Conservation (phyloP, 2,888 invertebrate species). For the Ormyrus thymus region DNA sequence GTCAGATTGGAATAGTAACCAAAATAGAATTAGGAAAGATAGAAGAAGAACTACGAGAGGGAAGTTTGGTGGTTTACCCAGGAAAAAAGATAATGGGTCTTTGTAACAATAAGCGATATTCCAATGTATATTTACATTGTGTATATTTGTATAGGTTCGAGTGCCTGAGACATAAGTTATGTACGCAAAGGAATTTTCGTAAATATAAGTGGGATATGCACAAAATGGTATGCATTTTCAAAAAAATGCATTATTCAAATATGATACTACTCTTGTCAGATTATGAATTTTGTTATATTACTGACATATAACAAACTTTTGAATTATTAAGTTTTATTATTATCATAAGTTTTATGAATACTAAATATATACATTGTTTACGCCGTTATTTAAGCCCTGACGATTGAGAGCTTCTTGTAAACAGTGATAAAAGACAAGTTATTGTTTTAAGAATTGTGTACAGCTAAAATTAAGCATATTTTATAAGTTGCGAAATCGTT, state of each 20-base stretch:
- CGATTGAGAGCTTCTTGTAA: constrained; percentile 32
- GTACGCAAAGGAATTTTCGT: constrained; percentile 5
- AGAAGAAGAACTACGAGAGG: constrained; percentile 47
- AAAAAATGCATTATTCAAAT: constrained; percentile 11
- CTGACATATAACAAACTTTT: constrained; percentile 36
- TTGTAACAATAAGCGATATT: constrained; percentile 23
- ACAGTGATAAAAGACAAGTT: constrained; percentile 23
- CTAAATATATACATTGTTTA: constrained; percentile 41
- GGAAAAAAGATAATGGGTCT: constrained; percentile 47
- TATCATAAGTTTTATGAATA: constrained; percentile 40
- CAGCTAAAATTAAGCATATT: constrained; percentile 28
- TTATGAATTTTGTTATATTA: constrained; percentile 40
- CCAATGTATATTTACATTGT: constrained; percentile 14
- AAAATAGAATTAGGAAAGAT: constrained; percentile 46
- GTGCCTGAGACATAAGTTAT: background rate
- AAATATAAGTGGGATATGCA: background rate
- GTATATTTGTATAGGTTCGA: constrained; percentile 51
- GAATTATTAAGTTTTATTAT: constrained; percentile 38
- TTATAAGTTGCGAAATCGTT: constrained; percentile 22
- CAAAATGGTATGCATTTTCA: constrained; percentile 31
- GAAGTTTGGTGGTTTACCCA: constrained; percentile 47
- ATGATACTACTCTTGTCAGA: constrained; percentile 23
- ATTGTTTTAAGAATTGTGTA: constrained; percentile 46
- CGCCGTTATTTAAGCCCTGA: background rate
- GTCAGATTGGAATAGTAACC: constrained; percentile 67